Evolutionary conservation across 2,888 invertebrate genomes (phyloP).

Genomic region (Sialis fuliginosa): DNA sequence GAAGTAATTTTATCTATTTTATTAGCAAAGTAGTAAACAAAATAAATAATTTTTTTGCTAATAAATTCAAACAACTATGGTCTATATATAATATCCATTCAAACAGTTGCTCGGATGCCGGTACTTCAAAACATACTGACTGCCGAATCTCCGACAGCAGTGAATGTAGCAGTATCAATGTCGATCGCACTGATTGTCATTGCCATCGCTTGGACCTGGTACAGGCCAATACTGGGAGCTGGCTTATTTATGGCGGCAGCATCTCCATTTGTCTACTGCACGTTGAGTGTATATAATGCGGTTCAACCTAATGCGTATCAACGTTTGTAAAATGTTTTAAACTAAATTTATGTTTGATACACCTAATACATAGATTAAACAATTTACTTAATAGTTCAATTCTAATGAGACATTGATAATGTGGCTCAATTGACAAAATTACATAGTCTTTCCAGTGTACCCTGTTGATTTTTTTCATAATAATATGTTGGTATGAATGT

Average conservation of each 20-base stretch:
- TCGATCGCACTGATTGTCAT: conserved; percentile 30
- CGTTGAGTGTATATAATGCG: conserved; percentile 19
- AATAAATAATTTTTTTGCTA: conserved; percentile 4
- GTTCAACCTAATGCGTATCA: conserved; percentile 6
- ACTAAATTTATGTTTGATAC: not conserved
- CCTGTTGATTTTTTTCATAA: no score
- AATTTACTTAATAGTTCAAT: not conserved
- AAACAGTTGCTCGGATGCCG: conserved; percentile 17
- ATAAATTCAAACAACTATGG: not conserved
- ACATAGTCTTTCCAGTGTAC: no score
- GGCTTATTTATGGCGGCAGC: conserved; percentile 31
- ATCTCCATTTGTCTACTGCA: conserved; percentile 32
- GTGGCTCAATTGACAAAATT: no score
- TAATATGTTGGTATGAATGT: no score
- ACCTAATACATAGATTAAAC: not conserved
- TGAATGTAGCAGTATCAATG: conserved; percentile 28
- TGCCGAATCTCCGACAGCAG: conserved; percentile 25
- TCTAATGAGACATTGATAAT: no score
- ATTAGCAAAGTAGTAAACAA: not conserved
- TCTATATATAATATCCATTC: no score
- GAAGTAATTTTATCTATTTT: not conserved
- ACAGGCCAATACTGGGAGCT: conserved; percentile 32
- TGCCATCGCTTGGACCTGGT: conserved; percentile 32
- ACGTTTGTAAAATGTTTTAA: conserved; percentile 2
- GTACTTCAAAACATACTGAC: conserved; percentile 16